Conservation (phyloP, 1,140 invertebrate species). For the Harlomillsia oculata region DNA sequence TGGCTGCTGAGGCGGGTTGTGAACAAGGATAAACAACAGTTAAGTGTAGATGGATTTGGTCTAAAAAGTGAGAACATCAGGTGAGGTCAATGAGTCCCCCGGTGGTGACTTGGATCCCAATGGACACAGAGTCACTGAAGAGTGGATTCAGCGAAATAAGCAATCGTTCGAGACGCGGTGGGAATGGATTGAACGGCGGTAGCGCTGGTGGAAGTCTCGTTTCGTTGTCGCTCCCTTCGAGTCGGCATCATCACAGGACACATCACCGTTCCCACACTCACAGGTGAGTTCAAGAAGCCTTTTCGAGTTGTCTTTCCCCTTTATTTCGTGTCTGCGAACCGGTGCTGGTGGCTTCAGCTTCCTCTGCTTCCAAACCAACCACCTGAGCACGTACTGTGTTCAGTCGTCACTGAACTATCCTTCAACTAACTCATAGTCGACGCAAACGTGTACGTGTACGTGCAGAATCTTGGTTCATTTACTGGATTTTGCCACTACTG, state of each 20-base stretch:
- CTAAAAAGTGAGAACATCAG: too few species aligned
- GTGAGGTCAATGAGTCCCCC: conserved; percentile 22
- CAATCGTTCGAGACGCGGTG: conserved; percentile 21
- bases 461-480: background rate
- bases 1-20: too few species aligned
- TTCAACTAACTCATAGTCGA: background rate
- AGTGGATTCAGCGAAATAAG: conserved; percentile 33
- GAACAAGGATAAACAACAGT: too few species aligned
- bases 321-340: too few species aligned
- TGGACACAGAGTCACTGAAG: conserved; percentile 33
- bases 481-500: too few species aligned
- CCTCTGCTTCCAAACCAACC: background rate
- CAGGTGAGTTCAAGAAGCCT: conserved; percentile 17
- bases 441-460: background rate
- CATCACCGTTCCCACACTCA: conserved; percentile 28
- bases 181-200: conserved; percentile 10
- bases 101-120: conserved; percentile 20
- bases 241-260: conserved; percentile 27
- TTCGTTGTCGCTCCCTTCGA: conserved; percentile 24
- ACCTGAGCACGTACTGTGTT: background rate
- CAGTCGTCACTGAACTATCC: background rate
- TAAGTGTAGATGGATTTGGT: conserved; percentile 1
- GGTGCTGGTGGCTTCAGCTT: too few species aligned
- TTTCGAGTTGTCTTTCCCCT: background rate
- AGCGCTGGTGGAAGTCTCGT: conserved; percentile 21